Base-by-base conservation (phyloP, 1,140 invertebrate species). In the Meloidogyne chitwoodi region DNA sequence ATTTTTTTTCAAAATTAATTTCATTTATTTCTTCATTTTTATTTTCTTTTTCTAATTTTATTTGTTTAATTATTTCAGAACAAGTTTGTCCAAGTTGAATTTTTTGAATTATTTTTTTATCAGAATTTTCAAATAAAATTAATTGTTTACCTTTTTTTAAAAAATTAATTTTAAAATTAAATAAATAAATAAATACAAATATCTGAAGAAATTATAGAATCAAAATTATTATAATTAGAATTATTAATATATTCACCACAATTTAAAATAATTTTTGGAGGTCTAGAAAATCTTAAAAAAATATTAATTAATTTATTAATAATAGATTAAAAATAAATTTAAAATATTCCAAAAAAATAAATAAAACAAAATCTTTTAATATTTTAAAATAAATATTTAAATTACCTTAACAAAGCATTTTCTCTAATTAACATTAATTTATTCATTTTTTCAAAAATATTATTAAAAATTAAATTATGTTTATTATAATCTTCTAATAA, bases 401-500 rank as follows among this genome's bases (percentile, higher is more conserved):
- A 22, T 63, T 73, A 62, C 70, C 26, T 27, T 61, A 63, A 31
- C 83, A 86, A 84, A 6, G 75, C 77, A 61, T 77, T 82, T 71
- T 83, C 83, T 41, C 83, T 65, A n/a, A 79, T 26, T 27, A 76
- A 63, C 65, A 80, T 65, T 56, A 85, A 68, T 26, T 74, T 8
- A 24, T 66, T 78, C 26, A 85, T 85, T 74, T 85, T 76, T 34
- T 79, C 74, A 41, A 80, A 26, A 56, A 87, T 76, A 31, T 65
- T 71, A n/a, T 48, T 56, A 81, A 87, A 77, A 29, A 82, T 80
- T 27, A 73, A 79, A 27, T 83, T 71, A 41, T 69, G 88, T 92
- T 91, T 78, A n/a, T 63, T 63, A 75, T 91, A 91, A 83, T 92
- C 92, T 87, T 92, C 92, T 79, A 91, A 88, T n/a, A 93, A 90